These are phyloP conservation scores for Sebastes miniatus DNA, from an alignment of 2,797 vertebrate species.

Conservation along the genomic window DNA sequence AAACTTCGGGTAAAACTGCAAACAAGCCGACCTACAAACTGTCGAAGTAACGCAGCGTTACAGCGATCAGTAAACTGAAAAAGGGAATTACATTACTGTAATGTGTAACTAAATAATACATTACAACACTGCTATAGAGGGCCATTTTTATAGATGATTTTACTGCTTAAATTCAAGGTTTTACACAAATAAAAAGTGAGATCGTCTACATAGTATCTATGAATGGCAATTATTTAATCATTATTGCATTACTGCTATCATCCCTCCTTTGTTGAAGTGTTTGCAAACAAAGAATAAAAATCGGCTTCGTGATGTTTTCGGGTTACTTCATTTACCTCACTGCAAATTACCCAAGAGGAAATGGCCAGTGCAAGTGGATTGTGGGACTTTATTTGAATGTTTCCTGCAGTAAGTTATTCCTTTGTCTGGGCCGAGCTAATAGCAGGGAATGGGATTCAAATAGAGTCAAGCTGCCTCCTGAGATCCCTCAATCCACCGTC, in stretches of 20 bases:
- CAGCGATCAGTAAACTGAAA: not conserved
- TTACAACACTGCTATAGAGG: not conserved
- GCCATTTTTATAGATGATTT: not conserved
- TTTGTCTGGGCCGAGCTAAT: slow-evolving; percentile 80
- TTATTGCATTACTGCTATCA: slow-evolving; percentile 8
- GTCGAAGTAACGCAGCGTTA: not conserved
- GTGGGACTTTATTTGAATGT: slow-evolving; percentile 75
- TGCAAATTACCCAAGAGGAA: slow-evolving; percentile 71
- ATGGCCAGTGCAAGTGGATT: slow-evolving; percentile 67
- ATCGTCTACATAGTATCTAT: not conserved
- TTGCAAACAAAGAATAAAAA: slow-evolving; percentile 28
- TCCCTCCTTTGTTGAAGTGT: slow-evolving; percentile 33
- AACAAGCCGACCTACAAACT: not conserved
- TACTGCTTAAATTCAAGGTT: not conserved
- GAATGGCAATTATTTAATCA: slow-evolving; percentile 42
- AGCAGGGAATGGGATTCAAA: slow-evolving; percentile 82
- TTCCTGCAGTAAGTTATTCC: slow-evolving; percentile 82
- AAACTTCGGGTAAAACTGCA: not conserved
- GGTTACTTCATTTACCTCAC: slow-evolving; percentile 57
- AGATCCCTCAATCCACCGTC: slow-evolving; percentile 80
- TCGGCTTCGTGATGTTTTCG: slow-evolving; percentile 30
- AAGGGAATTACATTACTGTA: too few relatives aligned
- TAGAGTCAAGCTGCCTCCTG: slow-evolving; percentile 82
- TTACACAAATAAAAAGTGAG: not conserved
- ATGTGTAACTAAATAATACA: not conserved